phyloP scores from a whole-genome alignment of 2,797 vertebrate species.

The Dermochelys coriacea region DNA sequence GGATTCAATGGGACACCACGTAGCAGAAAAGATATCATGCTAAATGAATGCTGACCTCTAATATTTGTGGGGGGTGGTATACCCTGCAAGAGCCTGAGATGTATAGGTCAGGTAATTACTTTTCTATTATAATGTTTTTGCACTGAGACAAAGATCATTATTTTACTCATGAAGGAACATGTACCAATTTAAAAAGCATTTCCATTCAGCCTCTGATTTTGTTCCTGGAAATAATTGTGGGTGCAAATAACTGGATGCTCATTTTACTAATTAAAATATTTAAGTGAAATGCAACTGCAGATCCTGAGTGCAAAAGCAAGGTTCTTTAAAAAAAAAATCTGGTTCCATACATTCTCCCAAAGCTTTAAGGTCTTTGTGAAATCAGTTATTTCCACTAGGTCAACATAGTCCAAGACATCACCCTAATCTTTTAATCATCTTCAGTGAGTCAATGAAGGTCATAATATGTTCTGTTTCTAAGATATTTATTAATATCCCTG shows the following conservation, averaged over 20 bases:
- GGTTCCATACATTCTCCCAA: rapidly evolving
- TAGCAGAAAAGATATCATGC: constrained; percentile 7
- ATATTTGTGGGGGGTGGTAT: constrained; percentile 33
- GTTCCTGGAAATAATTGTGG: background rate
- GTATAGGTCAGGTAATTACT: constrained; percentile 9
- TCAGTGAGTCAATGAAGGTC: background rate
- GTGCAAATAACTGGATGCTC: background rate
- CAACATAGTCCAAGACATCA: background rate
- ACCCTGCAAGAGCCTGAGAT: background rate
- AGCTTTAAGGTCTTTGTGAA: background rate
- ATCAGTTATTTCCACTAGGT: background rate
- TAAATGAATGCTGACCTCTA: constrained; percentile 45
- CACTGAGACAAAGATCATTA: background rate
- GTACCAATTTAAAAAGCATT: constrained; percentile 11
- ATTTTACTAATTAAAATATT: background rate
- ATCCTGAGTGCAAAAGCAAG: background rate
- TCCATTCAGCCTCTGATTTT: background rate
- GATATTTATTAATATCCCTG: rapidly evolving
- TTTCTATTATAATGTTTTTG: background rate
- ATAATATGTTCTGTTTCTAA: rapidly evolving
- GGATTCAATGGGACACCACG: background rate
- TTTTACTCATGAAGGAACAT: background rate
- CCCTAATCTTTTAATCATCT: background rate
- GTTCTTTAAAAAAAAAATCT: background rate
- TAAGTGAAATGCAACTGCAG: background rate